Percentiles rank a stretch among this genome's conserved stretches.
These are phyloP conservation scores for Chondrosia reniformis DNA, from an alignment of 37 sponge, comb jelly and placozoan genomes.

Conservation along the genomic window DNA sequence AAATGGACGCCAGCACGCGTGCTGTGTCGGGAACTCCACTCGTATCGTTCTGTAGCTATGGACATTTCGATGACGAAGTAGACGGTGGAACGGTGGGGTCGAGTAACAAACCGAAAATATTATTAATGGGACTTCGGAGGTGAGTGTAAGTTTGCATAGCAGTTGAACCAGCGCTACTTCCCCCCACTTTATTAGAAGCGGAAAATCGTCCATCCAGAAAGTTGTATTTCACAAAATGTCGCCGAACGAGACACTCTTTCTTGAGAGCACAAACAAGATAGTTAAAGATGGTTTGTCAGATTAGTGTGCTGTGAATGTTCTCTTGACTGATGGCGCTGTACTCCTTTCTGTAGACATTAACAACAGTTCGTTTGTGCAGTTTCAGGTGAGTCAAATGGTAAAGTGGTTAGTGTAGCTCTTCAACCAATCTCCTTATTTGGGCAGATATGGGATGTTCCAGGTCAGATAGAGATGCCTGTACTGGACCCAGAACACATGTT, in stretches of 20 bases:
- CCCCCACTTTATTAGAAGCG: constrained; percentile 56
- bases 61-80: constrained; percentile 59
- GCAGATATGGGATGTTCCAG: constrained; percentile 98
- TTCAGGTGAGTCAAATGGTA: constrained; percentile 55
- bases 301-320: not conserved
- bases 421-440: not conserved
- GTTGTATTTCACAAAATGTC: constrained; percentile 98
- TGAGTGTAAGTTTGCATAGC: constrained; percentile 5
- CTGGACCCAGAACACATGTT: constrained; percentile 93
- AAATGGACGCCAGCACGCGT: not conserved
- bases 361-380: constrained; percentile 93
- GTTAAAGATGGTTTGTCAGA: constrained; percentile 68
- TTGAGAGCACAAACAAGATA: constrained; percentile 96
- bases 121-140: constrained; percentile 89
- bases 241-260: constrained; percentile 95
- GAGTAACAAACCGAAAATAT: constrained; percentile 75
- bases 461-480: constrained; percentile 89
- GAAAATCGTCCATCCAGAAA: constrained; percentile 95
- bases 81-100: constrained; percentile 28
- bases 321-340: not conserved
- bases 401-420: not conserved
- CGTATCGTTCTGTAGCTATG: constrained; percentile 45
- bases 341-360: constrained; percentile 56
- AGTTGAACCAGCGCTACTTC: not conserved
- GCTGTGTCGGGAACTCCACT: not conserved